Evolutionary conservation across 92 coral and sea anemone species (phyloP), one percentile per base, ranked within the genome.

Genomic region (Umimayanthus kanabou): DNA sequence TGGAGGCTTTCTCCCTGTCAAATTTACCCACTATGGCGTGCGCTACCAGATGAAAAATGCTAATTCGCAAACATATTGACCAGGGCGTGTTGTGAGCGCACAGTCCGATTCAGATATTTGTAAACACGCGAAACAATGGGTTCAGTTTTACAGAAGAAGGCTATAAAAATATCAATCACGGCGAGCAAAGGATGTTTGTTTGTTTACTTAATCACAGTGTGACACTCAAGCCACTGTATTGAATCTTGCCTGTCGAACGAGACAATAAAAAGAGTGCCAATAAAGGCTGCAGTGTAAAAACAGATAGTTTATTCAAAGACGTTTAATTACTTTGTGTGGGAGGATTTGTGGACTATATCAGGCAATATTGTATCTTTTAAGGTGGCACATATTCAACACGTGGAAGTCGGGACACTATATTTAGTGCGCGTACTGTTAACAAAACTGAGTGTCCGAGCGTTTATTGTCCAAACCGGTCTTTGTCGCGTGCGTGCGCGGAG

Each of bases 291-390:
- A 83, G 90, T 91, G 89, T 89, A 95, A 94, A 93, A 93, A 93
- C 98, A 92, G 89, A 93, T 90, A 88, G 98, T 95, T 95, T 91
- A 85, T 89, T 93, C 93, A 95, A 93, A 95, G 94, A 93, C 91
- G 88, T 93, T 95, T 95, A 95, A 95, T 95, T 95, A 92, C 94
- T 92, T 91, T 93, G 91, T 93, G 98, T 95, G 98, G 96, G 95
- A 88, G 98, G 94, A 87, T 89, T 88, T 95, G 94, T 93, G 90
- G 93, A 90, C 94, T 89, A 90, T 88, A 91, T 91, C 92, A 85
- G 77, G 89, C 88, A 87, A 90, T 95, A 95, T 90, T 95, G 96
- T 95, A 91, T 90, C 98, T 86, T 93, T 91, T 93, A 92, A 93
- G 93, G 89, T 81, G 37, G 65, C 89, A 87, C 92, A 87, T 90